Conservation (phyloP, 2,113 vertebrate genomes). For the Heliornis fulica region DNA sequence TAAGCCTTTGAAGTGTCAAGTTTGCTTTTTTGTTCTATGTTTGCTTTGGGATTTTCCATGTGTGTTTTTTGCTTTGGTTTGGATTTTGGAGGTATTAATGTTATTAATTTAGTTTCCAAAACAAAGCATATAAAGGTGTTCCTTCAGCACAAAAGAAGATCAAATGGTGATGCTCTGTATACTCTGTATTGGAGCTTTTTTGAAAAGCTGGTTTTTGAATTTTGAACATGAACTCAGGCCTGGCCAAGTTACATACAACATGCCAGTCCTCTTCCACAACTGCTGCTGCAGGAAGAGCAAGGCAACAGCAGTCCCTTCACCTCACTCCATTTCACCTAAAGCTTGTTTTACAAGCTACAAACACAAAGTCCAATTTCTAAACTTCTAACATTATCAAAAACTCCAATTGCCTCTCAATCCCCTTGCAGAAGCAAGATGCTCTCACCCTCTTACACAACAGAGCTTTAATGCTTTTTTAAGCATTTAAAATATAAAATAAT, state of each 20-base stretch:
- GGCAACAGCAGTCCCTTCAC: background rate
- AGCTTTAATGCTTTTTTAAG: background rate
- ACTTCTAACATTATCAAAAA: background rate
- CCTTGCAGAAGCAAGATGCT: background rate
- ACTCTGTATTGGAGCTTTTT: background rate
- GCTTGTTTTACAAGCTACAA: background rate
- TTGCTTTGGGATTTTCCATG: rapidly evolving
- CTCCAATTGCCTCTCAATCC: background rate
- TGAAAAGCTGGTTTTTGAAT: no score
- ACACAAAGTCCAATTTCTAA: background rate
- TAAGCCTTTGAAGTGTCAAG: background rate
- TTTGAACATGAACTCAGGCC: no score
- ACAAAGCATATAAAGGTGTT: background rate
- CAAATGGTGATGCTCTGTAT: background rate
- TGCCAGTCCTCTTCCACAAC: background rate
- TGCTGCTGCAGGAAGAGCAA: background rate
- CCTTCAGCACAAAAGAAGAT: background rate
- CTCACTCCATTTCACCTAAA: background rate
- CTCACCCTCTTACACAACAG: background rate
- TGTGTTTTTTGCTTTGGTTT: background rate
- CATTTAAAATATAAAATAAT: background rate
- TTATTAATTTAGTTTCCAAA: background rate
- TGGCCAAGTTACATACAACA: background rate
- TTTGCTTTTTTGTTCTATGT: background rate
- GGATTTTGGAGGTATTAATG: background rate